Conservation (phyloP, 2,888 invertebrate genomes). For the Lobophora halterata region DNA sequence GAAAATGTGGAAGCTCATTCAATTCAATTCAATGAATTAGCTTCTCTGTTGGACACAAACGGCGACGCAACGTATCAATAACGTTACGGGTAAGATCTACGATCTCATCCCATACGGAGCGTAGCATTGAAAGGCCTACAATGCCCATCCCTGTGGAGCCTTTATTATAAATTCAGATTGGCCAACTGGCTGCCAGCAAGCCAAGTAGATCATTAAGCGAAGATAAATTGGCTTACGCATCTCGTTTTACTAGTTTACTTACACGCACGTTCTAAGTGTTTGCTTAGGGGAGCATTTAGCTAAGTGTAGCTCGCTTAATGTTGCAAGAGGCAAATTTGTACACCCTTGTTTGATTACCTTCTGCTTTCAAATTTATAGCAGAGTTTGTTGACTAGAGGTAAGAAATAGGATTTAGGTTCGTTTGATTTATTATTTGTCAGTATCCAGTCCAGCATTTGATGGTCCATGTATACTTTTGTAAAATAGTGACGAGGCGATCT, state of each 20-base stretch:
- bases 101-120: no score
- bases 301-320: constrained; percentile 38
- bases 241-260: constrained; percentile 33
- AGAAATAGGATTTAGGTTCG: constrained; percentile 16
- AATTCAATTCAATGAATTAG: no score
- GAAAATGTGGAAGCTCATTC: no score
- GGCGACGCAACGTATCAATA: no score
- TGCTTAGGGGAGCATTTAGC: constrained; percentile 42
- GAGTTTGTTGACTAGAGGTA: constrained; percentile 27
- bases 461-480: no score
- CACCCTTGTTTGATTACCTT: constrained; percentile 41
- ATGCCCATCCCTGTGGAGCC: no score
- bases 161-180: background rate
- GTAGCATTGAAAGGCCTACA: no score
- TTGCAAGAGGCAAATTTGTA: constrained; percentile 41
- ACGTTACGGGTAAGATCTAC: no score
- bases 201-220: constrained; percentile 22
- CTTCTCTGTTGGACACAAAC: no score
- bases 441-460: no score
- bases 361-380: constrained; percentile 32
- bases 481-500: no score
- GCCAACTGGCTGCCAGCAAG: constrained; percentile 5
- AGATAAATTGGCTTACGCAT: constrained; percentile 29
- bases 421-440: no score
- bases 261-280: constrained; percentile 37